Percentiles rank a stretch among this genome's conserved stretches.
phyloP scores from a whole-genome alignment of 2,888 invertebrate species.

The Anthoptus insignis region DNA sequence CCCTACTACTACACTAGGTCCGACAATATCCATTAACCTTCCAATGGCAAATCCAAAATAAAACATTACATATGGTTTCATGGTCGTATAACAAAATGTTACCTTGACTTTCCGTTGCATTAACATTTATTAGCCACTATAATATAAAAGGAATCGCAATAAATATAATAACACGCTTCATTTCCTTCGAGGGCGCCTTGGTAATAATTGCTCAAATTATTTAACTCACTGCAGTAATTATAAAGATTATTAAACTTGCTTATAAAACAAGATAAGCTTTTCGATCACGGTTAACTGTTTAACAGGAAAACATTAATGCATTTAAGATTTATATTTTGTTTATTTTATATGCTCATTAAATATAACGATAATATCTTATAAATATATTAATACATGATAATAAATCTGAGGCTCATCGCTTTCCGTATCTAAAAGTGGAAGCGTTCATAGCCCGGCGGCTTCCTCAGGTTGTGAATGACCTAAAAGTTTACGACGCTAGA shows the following conservation, averaged over 20 bases:
- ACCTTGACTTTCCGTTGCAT: conserved; percentile 3
- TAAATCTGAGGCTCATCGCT: too few species aligned
- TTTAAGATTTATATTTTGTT: conserved; percentile 1
- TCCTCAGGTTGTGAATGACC: too few species aligned
- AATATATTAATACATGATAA: too few species aligned
- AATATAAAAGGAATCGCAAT: conserved; percentile 1
- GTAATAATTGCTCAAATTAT: conserved; percentile 18
- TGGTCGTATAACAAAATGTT: neutral
- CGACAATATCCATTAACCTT: too few species aligned
- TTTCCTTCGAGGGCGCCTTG: conserved; percentile 3
- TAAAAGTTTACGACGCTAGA: too few species aligned
- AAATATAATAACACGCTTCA: conserved; percentile 9
- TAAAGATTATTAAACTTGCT: conserved; percentile 13
- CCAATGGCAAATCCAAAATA: too few species aligned
- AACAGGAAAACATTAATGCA: conserved; percentile 1
- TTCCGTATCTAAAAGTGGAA: too few species aligned
- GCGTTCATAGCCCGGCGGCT: too few species aligned
- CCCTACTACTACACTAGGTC: too few species aligned
- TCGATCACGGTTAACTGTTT: conserved; percentile 10
- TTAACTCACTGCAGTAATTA: conserved; percentile 16
- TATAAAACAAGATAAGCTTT: conserved; percentile 6
- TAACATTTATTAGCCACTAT: neutral
- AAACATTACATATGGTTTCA: neutral
- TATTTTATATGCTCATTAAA: neutral
- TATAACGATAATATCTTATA: neutral